Evolutionary conservation across 1,140 invertebrate genomes (phyloP).

Genomic region (Pararge aegeria): DNA sequence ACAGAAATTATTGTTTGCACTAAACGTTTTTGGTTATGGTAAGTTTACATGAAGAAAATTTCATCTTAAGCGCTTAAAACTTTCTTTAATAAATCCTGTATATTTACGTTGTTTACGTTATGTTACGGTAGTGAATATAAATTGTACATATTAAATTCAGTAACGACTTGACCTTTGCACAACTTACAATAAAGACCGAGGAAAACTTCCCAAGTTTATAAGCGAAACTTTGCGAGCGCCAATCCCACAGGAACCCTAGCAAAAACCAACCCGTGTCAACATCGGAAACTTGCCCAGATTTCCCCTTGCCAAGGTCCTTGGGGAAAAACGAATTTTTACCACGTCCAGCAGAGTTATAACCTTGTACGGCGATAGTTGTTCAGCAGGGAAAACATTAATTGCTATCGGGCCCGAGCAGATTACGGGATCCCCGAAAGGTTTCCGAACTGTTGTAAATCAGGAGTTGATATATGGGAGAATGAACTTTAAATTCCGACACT

Average conservation of each 20-base stretch:
- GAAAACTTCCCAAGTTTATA: slow-evolving; percentile 21
- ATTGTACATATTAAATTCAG: slow-evolving; percentile 15
- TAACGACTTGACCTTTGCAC: slow-evolving; percentile 14
- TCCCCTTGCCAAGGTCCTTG: slow-evolving; percentile 12
- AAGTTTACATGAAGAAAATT: too few relatives aligned
- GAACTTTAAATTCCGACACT: slow-evolving; percentile 16
- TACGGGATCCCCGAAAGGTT: slow-evolving; percentile 62
- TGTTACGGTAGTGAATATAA: background rate
- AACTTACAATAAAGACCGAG: slow-evolving; percentile 18
- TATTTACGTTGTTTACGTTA: too few relatives aligned
- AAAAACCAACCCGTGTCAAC: slow-evolving; percentile 32
- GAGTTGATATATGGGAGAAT: slow-evolving; percentile 23
- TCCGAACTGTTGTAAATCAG: slow-evolving; percentile 55
- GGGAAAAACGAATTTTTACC: slow-evolving; percentile 28
- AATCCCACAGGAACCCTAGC: slow-evolving; percentile 14
- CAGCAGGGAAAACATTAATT: slow-evolving; percentile 66
- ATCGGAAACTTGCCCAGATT: slow-evolving; percentile 23
- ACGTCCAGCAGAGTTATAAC: slow-evolving; percentile 41
- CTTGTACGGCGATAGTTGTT: slow-evolving; percentile 40
- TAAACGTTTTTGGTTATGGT: too few relatives aligned
- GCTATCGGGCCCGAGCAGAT: slow-evolving; percentile 65
- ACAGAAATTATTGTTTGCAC: too few relatives aligned
- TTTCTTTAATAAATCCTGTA: too few relatives aligned
- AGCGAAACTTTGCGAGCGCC: slow-evolving; percentile 16
- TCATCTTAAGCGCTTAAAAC: too few relatives aligned